These are phyloP conservation scores for Eupeodes latifasciatus DNA, from an alignment of 2,888 invertebrate genomes.

Conservation along the genomic window DNA sequence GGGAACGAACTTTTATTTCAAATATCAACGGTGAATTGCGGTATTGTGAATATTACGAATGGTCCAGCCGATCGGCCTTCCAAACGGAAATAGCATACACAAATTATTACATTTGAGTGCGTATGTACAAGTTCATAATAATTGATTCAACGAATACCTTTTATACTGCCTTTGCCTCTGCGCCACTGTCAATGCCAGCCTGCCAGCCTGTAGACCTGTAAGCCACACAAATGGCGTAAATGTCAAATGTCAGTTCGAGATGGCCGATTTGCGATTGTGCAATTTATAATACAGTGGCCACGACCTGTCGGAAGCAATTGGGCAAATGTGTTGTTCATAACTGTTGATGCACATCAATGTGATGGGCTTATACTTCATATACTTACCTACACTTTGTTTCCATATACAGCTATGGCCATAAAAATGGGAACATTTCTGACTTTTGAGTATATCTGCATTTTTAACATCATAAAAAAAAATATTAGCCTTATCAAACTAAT, in stretches of 20 bases:
- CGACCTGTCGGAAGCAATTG: conserved; percentile 65
- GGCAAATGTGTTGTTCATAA: conserved; percentile 35
- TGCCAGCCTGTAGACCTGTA: conserved; percentile 1
- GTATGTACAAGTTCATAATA: conserved; percentile 25
- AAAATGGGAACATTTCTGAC: too few relatives aligned
- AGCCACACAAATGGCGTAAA: conserved; percentile 22
- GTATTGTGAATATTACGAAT: conserved; percentile 27
- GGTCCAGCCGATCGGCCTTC: not conserved
- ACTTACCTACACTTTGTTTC: not conserved
- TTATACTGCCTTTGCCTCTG: too few relatives aligned
- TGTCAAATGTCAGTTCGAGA: conserved; percentile 55
- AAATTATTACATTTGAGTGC: conserved; percentile 22
- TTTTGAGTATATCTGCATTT: too few relatives aligned
- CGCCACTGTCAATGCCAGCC: not conserved
- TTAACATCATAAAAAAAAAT: too few relatives aligned
- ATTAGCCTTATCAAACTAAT: too few relatives aligned
- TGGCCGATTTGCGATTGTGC: conserved; percentile 41
- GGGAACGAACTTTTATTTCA: conserved; percentile 38
- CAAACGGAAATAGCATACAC: conserved; percentile 44
- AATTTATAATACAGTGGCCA: conserved; percentile 53
- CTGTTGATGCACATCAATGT: conserved; percentile 23
- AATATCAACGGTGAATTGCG: conserved; percentile 39
- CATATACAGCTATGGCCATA: too few relatives aligned
- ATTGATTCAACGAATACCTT: conserved; percentile 43
- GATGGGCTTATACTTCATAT: not conserved